Conservation (phyloP, 2,113 vertebrate genomes). For the Peucedramus taeniatus region DNA sequence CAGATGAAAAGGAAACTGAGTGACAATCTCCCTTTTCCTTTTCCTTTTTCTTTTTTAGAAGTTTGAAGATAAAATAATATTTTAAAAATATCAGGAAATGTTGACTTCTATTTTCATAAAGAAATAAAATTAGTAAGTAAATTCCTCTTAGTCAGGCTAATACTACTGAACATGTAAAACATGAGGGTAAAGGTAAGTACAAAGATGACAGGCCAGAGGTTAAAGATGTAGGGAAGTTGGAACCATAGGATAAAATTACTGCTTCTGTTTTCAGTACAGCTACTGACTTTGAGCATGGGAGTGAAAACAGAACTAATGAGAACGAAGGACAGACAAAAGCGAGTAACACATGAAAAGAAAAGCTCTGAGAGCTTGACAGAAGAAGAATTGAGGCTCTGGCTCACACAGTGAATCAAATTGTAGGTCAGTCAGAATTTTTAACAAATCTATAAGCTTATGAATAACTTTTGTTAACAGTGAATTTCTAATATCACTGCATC, state of each 20-base stretch:
- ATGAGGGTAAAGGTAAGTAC: background rate
- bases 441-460: background rate
- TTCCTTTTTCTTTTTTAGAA: background rate
- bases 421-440: background rate
- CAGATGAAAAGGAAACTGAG: background rate
- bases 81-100: background rate
- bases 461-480: background rate
- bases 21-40: background rate
- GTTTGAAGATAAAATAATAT: background rate
- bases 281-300: background rate
- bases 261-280: background rate
- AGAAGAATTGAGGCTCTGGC: background rate
- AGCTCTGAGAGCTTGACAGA: background rate
- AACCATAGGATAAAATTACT: background rate
- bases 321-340: accelerated
- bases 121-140: background rate
- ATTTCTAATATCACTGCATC: background rate
- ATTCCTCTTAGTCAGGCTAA: background rate
- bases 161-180: background rate
- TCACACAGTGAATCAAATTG: background rate
- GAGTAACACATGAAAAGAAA: background rate
- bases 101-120: background rate
- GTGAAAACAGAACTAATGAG: background rate
- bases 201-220: background rate
- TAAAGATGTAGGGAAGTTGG: background rate